Conservation (phyloP, 2,888 invertebrate genomes). For the Erebia epiphron region DNA sequence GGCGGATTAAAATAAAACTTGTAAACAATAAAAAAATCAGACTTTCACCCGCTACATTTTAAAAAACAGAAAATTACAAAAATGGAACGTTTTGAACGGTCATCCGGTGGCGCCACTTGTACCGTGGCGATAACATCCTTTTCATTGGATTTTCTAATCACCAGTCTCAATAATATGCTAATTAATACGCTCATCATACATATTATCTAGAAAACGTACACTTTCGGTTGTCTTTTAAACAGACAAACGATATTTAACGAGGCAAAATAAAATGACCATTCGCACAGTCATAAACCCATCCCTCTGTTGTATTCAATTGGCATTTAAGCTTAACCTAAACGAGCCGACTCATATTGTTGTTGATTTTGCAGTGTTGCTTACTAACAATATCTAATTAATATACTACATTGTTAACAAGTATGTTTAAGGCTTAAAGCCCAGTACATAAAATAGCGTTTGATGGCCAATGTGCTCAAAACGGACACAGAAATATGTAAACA, state of each 20-base stretch:
- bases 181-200: slow-evolving; percentile 3
- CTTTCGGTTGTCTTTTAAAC: slow-evolving; percentile 17
- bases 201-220: slow-evolving; percentile 17
- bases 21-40: no score
- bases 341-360: slow-evolving; percentile 18
- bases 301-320: slow-evolving; percentile 36
- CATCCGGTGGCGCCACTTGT: no score
- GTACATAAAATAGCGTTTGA: background rate
- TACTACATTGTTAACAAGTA: background rate
- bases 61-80: no score
- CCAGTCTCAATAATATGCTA: slow-evolving; percentile 7
- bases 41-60: no score
- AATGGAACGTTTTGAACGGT: no score
- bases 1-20: no score
- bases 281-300: slow-evolving; percentile 36
- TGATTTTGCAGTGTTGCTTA: slow-evolving; percentile 12
- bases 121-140: no score
- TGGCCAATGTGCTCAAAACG: background rate
- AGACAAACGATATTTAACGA: slow-evolving; percentile 30
- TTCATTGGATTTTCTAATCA: no score
- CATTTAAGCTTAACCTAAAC: slow-evolving; percentile 37
- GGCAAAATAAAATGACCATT: slow-evolving; percentile 30
- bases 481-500: background rate
- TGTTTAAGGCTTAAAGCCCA: slow-evolving; percentile 29
- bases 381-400: slow-evolving; percentile 11